A percentile compares a stretch with the other conserved stretches of the same genome.
Conservation (phyloP, 1,140 invertebrate genomes). For the Scaptomyza graminum region DNA sequence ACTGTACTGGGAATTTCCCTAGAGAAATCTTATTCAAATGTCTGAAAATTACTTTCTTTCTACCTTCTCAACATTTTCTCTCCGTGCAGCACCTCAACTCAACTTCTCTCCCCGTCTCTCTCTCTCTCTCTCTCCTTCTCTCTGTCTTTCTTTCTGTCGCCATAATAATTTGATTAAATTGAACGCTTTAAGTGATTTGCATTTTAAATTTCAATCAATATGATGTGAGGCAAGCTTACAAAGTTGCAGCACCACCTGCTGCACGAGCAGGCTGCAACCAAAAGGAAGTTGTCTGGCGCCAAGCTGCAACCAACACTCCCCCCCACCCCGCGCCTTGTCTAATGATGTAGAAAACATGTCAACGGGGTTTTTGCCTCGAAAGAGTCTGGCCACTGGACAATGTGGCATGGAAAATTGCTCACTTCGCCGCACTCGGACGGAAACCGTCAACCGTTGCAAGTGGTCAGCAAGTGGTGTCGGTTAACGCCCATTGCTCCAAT, state of each 20-base stretch:
- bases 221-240: constrained; percentile 42
- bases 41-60: too few relatives aligned
- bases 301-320: background rate
- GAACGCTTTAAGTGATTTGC: constrained; percentile 81
- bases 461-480: constrained; percentile 24
- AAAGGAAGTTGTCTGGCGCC: constrained; percentile 30
- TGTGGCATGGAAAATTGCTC: constrained; percentile 45
- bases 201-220: constrained; percentile 82
- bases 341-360: constrained; percentile 48
- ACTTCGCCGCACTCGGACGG: constrained; percentile 47
- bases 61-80: too few relatives aligned
- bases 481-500: constrained; percentile 44
- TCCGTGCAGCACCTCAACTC: background rate
- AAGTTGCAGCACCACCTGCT: too few relatives aligned
- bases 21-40: too few relatives aligned
- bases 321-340: constrained; percentile 4
- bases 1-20: too few relatives aligned
- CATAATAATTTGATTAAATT: constrained; percentile 82
- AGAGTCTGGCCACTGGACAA: too few relatives aligned
- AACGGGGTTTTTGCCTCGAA: constrained; percentile 6
- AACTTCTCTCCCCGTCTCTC: background rate
- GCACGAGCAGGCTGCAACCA: constrained; percentile 17
- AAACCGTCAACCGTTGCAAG: constrained; percentile 55
- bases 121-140: background rate
- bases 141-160: constrained; percentile 31